phyloP scores from a whole-genome alignment of 2,113 vertebrate genomes.

The Crocuta crocuta region DNA sequence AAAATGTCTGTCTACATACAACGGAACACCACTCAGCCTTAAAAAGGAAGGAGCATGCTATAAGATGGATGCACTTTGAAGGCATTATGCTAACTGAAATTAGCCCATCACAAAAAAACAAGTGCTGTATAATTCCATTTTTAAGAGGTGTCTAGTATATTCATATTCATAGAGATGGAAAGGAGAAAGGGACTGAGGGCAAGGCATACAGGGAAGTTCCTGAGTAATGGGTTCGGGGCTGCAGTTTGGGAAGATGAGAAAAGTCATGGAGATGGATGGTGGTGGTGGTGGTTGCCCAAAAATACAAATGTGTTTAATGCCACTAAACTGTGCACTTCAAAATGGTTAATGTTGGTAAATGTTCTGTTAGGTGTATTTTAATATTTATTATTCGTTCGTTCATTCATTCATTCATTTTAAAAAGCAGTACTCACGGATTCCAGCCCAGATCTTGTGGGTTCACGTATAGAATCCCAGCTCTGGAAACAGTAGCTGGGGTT shows the following conservation, averaged over 20 bases:
- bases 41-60: neutral
- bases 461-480: slow-evolving; percentile 79
- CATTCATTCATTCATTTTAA: neutral
- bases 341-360: neutral
- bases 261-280: neutral
- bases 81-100: neutral
- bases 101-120: neutral
- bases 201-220: rapidly evolving
- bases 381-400: no score
- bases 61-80: neutral
- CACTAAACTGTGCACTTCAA: neutral
- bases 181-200: neutral
- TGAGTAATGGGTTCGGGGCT: neutral
- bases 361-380: neutral
- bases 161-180: neutral
- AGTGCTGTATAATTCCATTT: neutral
- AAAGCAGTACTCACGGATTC: slow-evolving; percentile 79
- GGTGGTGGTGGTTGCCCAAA: neutral
- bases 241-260: neutral
- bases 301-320: neutral
- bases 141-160: neutral
- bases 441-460: slow-evolving; percentile 82
- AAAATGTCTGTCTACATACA: neutral
- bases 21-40: neutral
- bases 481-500: slow-evolving; percentile 77